These are phyloP conservation scores for Oconnorella tubifera DNA, from an alignment of 2,888 invertebrate species.

Conservation along the genomic window DNA sequence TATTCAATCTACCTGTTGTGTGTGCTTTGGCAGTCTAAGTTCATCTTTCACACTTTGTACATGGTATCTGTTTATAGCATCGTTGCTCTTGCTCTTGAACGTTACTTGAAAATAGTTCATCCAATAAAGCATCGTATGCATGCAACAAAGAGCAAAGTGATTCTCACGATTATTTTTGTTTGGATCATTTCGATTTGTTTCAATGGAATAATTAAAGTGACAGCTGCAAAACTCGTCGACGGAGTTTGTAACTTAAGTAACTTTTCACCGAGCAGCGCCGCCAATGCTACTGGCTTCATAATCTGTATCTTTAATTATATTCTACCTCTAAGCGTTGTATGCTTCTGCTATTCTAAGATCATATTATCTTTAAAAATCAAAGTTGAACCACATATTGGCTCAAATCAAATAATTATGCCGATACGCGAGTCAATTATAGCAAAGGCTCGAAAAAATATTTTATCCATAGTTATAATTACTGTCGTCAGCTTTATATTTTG, in stretches of 20 bases:
- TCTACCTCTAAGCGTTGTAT: neutral
- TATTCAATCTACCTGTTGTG: neutral
- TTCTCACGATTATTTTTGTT: neutral
- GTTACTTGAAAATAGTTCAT: neutral
- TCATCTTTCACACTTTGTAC: neutral
- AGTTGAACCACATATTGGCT: constrained; percentile 1
- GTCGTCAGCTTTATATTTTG: neutral
- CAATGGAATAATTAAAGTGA: neutral
- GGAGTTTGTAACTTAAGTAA: neutral
- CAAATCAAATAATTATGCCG: neutral
- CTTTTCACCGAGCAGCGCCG: neutral
- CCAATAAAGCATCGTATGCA: neutral
- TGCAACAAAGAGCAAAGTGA: neutral
- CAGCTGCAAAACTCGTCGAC: neutral
- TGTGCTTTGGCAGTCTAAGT: neutral
- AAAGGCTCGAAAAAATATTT: neutral
- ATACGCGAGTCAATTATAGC: neutral
- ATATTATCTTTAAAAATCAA: neutral
- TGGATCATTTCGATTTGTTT: neutral
- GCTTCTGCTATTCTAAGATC: neutral
- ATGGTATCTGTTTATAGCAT: neutral
- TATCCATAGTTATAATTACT: neutral
- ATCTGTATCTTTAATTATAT: neutral
- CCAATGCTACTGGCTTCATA: neutral
- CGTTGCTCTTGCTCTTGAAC: neutral